phyloP scores from a whole-genome alignment of 2,113 vertebrate genomes.

The Amazona vittata region DNA sequence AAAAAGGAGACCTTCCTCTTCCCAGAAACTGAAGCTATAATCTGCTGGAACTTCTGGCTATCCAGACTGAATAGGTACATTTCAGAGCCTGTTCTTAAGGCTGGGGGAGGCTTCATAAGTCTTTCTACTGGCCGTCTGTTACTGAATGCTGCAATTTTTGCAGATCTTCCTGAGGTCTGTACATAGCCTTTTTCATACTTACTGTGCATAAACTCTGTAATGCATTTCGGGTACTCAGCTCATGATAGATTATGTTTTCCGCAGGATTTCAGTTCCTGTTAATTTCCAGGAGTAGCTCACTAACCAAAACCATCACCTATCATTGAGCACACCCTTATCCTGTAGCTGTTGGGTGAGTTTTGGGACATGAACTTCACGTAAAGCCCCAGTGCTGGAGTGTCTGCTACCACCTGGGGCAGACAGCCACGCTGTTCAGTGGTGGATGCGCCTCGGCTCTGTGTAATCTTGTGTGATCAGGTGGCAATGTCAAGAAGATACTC shows the following conservation, averaged over 20 bases:
- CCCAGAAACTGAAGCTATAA: background rate
- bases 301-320: background rate
- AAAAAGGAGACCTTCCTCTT: background rate
- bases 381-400: background rate
- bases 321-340: background rate
- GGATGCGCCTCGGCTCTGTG: background rate
- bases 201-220: background rate
- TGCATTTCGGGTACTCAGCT: background rate
- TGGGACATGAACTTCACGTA: background rate
- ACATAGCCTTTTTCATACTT: background rate
- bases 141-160: background rate
- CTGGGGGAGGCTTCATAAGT: background rate
- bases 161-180: background rate
- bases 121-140: background rate
- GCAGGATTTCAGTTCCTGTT: background rate
- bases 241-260: background rate
- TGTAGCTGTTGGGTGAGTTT: background rate
- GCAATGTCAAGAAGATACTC: background rate
- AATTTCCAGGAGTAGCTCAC: background rate
- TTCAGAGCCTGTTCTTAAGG: background rate
- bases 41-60: background rate
- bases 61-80: background rate
- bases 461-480: background rate
- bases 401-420: background rate
- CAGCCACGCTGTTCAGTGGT: rapidly evolving